A percentile compares a stretch with the other conserved stretches of the same genome.
Conservation (phyloP, 2,113 vertebrate species). For the Chaetura pelagica region DNA sequence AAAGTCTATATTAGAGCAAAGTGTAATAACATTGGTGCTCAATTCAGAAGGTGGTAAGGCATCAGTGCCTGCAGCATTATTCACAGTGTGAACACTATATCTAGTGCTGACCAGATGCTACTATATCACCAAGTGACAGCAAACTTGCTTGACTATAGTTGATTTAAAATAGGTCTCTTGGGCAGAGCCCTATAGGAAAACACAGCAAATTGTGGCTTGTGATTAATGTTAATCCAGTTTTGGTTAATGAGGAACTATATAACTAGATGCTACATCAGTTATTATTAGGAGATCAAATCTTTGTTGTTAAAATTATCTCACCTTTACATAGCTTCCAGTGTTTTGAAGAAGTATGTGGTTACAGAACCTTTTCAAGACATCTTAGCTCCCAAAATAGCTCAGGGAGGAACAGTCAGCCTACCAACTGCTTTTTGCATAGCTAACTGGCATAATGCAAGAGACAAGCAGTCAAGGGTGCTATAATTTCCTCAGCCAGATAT, state of each 20-base stretch:
- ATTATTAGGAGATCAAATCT: not conserved
- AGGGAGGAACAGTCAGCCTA: not conserved
- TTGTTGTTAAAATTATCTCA: not conserved
- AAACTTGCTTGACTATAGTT: not conserved
- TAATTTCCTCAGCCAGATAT: not conserved
- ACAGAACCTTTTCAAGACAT: not conserved
- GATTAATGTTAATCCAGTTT: not conserved
- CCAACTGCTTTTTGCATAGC: not conserved
- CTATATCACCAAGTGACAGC: conserved; percentile 45
- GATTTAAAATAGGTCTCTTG: not conserved
- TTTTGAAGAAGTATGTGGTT: not conserved
- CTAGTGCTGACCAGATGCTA: conserved; percentile 16
- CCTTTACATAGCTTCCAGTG: not conserved
- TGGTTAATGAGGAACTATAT: not conserved
- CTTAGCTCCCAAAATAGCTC: not conserved
- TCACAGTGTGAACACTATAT: conserved; percentile 18
- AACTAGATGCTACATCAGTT: not conserved
- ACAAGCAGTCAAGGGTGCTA: not conserved
- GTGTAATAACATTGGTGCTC: conserved; percentile 39
- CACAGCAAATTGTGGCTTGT: not conserved
- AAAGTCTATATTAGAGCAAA: conserved; percentile 54
- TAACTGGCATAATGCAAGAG: not conserved
- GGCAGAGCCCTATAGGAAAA: not conserved
- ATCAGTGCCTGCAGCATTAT: conserved; percentile 36
- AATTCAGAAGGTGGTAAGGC: conserved; percentile 22